Evolutionary conservation across 2,888 invertebrate genomes (phyloP), one percentile per base, ranked within the genome.

Genomic region (Empis livida): DNA sequence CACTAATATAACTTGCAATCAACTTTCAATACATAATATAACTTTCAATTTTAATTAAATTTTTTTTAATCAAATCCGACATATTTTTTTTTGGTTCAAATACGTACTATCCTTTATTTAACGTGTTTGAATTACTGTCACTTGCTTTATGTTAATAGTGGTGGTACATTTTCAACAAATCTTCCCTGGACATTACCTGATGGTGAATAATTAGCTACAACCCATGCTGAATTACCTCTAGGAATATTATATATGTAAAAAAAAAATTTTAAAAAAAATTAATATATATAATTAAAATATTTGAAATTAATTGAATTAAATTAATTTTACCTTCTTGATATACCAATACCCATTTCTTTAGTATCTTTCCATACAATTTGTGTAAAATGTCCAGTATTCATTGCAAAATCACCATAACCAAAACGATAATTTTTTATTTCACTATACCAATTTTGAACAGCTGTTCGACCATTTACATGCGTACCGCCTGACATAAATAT

Each of bases 131-230:
- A n/a, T n/a, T n/a, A n/a, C n/a, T n/a, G n/a, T n/a, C n/a, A n/a
- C n/a, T n/a, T n/a, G n/a, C n/a, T 20, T 20, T 20, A 27, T 27
- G 2, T 8, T 27, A 5, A 27, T 8, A 6, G 23, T 27, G 9
- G 23, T 27, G 8, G 23, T 8, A 9, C 85, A 61, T 85, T 84
- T 44, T 73, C 75, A 10, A 75, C 71, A 61, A 82, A 86, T 61
- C 80, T 79, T 11, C 85, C 85, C 38, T 84, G 74, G 55, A 82
- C 80, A 65, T 92, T 92, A 5, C 91, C 92, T 0, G 90, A 83
- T 0, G 92, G 92, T 54, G 76, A 77, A 65, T 92, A 92, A 67
- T 89, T 84, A 23, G 84, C 87, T 1, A 92, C 91, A 0, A 91
- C 88, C n/a, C 61, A 58, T 39, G 49, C 9, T 6, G 23, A 27